Evolutionary conservation across 2,113 vertebrate genomes (phyloP).

Genomic region (Anarrhichthys ocellatus): DNA sequence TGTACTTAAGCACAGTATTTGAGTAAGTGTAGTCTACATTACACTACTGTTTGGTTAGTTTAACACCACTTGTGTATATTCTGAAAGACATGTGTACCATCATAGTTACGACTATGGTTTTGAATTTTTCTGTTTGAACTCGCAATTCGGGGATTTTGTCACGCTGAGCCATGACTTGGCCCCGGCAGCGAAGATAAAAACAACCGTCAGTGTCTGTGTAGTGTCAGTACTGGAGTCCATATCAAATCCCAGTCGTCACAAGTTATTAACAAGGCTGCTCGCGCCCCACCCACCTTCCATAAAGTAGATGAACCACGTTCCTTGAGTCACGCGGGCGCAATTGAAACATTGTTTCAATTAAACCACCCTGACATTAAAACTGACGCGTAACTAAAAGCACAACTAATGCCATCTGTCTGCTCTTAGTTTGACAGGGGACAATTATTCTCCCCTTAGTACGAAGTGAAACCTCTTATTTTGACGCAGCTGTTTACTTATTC

Average conservation of each 20-base stretch:
- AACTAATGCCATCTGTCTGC: background rate
- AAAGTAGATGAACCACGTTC: background rate
- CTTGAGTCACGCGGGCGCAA: constrained; percentile 30
- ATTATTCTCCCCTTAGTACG: too few species aligned
- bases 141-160: background rate
- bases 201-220: background rate
- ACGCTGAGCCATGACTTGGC: background rate
- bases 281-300: background rate
- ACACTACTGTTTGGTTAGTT: background rate
- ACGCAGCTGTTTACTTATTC: constrained; percentile 5
- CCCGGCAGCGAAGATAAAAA: background rate
- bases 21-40: background rate
- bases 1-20: background rate
- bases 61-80: background rate
- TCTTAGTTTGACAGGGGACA: background rate
- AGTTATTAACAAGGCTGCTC: background rate
- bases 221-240: background rate
- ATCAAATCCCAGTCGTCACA: constrained; percentile 3
- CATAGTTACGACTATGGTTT: background rate
- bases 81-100: background rate
- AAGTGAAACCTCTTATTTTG: background rate
- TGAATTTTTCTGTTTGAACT: background rate
- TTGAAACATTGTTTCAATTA: background rate
- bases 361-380: background rate
- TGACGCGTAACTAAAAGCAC: too few species aligned